phyloP scores from a whole-genome alignment of 1,140 invertebrate genomes.

The Macrosteles quadrilineatus region DNA sequence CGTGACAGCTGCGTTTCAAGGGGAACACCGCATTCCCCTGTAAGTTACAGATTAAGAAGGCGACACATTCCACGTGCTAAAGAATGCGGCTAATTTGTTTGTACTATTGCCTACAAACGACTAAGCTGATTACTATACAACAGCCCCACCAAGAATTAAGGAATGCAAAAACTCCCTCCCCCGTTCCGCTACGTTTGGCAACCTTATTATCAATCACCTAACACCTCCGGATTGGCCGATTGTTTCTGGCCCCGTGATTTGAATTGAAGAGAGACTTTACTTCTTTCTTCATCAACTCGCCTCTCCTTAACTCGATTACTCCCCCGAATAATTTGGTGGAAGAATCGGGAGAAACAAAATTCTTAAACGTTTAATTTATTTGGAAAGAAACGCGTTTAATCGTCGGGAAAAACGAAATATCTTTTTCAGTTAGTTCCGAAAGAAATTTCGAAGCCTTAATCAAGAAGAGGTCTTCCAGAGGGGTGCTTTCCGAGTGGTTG shows the following conservation, averaged over 20 bases:
- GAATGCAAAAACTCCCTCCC: conserved; percentile 28
- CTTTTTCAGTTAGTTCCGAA: conserved; percentile 16
- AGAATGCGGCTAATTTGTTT: conserved; percentile 5
- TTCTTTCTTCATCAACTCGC: conserved; percentile 7
- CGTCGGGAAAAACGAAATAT: conserved; percentile 19
- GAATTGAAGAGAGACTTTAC: conserved; percentile 17
- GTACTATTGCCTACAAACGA: neutral
- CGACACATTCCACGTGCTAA: too few relatives aligned
- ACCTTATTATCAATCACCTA: conserved; percentile 25
- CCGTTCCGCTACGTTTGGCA: conserved; percentile 27
- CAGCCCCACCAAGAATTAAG: conserved; percentile 11
- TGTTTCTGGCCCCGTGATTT: conserved; percentile 25
- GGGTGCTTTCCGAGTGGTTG: neutral
- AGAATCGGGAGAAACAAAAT: conserved; percentile 15
- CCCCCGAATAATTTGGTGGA: conserved; percentile 8
- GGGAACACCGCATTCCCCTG: too few relatives aligned
- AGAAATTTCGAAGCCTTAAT: conserved; percentile 24
- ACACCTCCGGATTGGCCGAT: conserved; percentile 23
- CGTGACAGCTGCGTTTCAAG: too few relatives aligned
- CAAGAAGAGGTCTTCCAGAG: conserved; percentile 8
- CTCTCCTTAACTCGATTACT: conserved; percentile 22
- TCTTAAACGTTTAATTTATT: conserved; percentile 22
- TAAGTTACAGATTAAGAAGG: too few relatives aligned
- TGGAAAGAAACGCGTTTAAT: conserved; percentile 23
- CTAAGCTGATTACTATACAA: too few relatives aligned